These are phyloP conservation scores for Alviniconcha marisindica DNA, from an alignment of 1,140 invertebrate species.

Conservation along the genomic window DNA sequence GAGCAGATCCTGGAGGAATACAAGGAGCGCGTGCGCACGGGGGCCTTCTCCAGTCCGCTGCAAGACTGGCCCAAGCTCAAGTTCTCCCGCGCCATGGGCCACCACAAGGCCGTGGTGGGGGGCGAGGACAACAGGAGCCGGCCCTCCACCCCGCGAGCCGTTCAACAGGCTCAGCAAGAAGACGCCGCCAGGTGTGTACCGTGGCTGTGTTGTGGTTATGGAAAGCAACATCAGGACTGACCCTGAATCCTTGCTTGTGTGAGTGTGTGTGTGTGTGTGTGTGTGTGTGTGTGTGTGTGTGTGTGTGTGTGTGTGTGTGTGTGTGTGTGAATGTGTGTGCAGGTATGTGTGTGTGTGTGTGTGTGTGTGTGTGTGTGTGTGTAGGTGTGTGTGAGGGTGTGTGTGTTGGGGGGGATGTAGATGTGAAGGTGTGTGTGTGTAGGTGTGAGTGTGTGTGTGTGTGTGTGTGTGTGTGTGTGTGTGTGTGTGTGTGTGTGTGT, in stretches of 20 bases:
- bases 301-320: background rate
- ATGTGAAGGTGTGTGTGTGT: background rate
- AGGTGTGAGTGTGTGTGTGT: too few relatives aligned
- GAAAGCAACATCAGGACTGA: too few relatives aligned
- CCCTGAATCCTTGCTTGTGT: background rate
- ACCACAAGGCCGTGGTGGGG: background rate
- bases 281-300: background rate
- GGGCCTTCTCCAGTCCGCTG: background rate
- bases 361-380: background rate
- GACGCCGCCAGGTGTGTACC: background rate
- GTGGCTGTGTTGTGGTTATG: background rate
- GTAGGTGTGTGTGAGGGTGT: conserved; percentile 4
- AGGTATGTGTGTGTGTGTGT: background rate
- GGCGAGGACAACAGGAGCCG: background rate
- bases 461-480: background rate
- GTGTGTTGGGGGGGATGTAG: background rate
- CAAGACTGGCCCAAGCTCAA: conserved; percentile 37
- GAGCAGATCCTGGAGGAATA: conserved; percentile 47
- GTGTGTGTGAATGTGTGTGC: too few relatives aligned
- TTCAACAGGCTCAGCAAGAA: background rate
- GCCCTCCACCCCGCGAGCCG: background rate
- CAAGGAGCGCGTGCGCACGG: conserved; percentile 41
- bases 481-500: background rate
- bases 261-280: background rate
- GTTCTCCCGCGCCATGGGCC: conserved; percentile 29